Conservation (phyloP, 2,113 vertebrate species). For the Crotalus helleri region DNA sequence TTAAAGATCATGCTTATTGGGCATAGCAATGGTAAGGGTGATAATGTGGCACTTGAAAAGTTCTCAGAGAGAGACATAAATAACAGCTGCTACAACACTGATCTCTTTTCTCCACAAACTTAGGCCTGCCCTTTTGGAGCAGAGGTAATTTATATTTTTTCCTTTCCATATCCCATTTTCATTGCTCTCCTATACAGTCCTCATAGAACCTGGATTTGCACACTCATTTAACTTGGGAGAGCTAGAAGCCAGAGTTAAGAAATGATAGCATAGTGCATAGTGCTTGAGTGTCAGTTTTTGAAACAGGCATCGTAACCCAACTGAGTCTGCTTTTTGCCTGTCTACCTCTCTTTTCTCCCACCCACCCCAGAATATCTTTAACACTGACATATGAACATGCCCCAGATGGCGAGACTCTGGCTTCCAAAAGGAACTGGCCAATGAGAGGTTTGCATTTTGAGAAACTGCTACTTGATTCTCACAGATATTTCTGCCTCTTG, state of each 20-base stretch:
- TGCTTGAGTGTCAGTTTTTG: background rate
- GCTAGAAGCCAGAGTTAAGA: conserved; percentile 16
- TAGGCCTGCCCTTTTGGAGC: background rate
- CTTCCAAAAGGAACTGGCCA: conserved; percentile 60
- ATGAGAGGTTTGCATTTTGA: conserved; percentile 30
- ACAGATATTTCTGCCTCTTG: conserved; percentile 73
- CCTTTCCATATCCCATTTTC: conserved; percentile 3
- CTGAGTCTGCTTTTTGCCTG: conserved; percentile 4
- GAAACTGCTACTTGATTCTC: conserved; percentile 56
- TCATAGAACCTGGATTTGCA: fast-evolving
- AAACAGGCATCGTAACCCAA: fast-evolving
- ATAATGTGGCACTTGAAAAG: background rate
- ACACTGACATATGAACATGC: background rate
- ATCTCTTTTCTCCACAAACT: background rate
- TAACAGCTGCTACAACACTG: background rate
- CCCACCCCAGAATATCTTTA: background rate
- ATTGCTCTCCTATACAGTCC: background rate
- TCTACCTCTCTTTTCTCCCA: conserved; percentile 15
- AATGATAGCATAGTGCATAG: background rate
- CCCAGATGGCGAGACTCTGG: conserved; percentile 55
- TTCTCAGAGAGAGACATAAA: background rate
- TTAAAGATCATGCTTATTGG: background rate
- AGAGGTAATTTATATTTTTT: conserved; percentile 22
- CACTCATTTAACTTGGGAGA: conserved; percentile 12
- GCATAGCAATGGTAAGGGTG: background rate